Base-by-base conservation (phyloP, 2,888 invertebrate genomes). In the Ophion ellenae region DNA sequence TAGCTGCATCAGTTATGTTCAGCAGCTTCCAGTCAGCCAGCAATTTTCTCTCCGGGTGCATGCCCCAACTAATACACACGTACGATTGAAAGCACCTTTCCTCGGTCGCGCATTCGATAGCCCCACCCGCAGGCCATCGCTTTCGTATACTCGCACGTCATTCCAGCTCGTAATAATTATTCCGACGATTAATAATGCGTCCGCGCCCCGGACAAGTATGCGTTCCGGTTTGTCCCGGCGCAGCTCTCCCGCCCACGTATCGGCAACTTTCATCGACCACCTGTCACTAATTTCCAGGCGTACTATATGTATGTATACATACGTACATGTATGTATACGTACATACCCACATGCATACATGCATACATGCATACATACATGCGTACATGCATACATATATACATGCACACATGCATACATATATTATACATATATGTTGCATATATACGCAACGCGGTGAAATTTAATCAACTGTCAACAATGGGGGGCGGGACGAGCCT, bases 131-230 rank as follows among this genome's bases (percentile, higher is more conserved):
- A n/a, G 40, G 20, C 67, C 45, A 45, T 40, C 36, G 76, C 47
- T 73, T 63, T 67, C 53, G 80, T 61, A 71, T 40, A 63, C 61
- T 47, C 47, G 47, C 47, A 28, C 73, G 53, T 77, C 74, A 81
- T 78, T 81, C 57, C 69, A 4, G 47, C 47, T 14, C 64, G 69
- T 74, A 85, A 85, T 85, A 85, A 85, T 81, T 85, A 85, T 85
- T 85, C 85, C 74, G 78, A 85, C 81, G 81, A 85, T 85, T 85
- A 85, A 85, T 85, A 85, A 85, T 85, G 81, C 85, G 85, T 81
- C 69, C 69, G 69, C 75, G 84, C 77, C 81, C 81, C 81, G 47
- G 47, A 81, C 78, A 53, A 80, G 61, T 66, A 74, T 63, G 73
- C 71, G 66, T 36, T 57, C 53, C 70, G 57, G 63, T 77, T 20